Evolutionary conservation across 37 sponge, comb jelly and placozoan genomes (phyloP).

Genomic region (Sycon ciliatum): DNA sequence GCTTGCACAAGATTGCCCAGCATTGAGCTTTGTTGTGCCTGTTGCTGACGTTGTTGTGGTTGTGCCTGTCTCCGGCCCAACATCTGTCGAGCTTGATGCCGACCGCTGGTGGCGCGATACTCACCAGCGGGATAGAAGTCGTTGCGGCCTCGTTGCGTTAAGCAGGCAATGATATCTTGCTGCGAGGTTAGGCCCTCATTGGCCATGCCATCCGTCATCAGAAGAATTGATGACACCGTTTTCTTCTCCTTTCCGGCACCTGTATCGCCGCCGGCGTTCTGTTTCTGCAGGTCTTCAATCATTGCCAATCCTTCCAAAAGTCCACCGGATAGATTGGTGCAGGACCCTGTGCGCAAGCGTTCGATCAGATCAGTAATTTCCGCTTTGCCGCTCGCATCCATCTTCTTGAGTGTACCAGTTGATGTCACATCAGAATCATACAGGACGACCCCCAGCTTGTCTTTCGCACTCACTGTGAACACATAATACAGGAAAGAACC

Average conservation of each 20-base stretch:
- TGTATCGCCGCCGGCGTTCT: no score
- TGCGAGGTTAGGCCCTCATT: constrained; percentile 47
- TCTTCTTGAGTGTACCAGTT: constrained; percentile 47
- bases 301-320: constrained; percentile 47
- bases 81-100: no score
- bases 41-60: no score
- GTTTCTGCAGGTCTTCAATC: constrained; percentile 64
- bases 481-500: no score
- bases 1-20: no score
- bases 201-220: constrained; percentile 83
- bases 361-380: constrained; percentile 38
- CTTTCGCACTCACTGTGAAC: constrained; percentile 52
- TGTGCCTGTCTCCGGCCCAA: no score
- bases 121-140: no score
- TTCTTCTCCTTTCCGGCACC: constrained; percentile 18
- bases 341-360: constrained; percentile 36
- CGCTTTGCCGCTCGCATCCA: constrained; percentile 51
- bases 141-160: no score
- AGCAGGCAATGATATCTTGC: no score
- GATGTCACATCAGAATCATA: constrained; percentile 58
- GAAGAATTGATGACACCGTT: constrained; percentile 73
- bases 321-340: constrained; percentile 79
- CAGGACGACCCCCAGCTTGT: constrained; percentile 61
- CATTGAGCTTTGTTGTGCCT: no score
- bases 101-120: no score